Conservation (phyloP, 92 coral and sea anemone species). For the Anthopleura xanthogrammica region DNA sequence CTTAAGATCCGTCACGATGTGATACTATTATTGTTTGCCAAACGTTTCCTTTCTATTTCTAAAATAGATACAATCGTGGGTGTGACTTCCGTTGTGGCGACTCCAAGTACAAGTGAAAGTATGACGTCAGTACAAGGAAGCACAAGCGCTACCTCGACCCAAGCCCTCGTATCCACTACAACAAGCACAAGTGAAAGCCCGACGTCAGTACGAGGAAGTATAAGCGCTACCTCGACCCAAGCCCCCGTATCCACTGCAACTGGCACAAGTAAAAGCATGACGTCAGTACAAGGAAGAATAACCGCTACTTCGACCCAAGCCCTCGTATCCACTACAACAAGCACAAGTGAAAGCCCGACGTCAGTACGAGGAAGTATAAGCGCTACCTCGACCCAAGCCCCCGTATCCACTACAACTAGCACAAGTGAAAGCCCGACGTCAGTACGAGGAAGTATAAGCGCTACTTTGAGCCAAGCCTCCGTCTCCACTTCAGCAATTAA, state of each 20-base stretch:
- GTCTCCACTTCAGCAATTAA: neutral
- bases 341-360: neutral
- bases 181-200: too few species aligned
- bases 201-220: neutral
- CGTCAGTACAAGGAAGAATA: too few species aligned
- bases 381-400: too few species aligned
- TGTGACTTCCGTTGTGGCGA: constrained; percentile 4
- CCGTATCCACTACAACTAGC: too few species aligned
- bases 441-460: neutral
- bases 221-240: neutral
- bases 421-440: neutral
- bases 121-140: neutral
- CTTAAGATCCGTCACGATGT: neutral
- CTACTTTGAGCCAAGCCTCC: neutral
- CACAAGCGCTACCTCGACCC: neutral
- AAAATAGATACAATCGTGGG: neutral
- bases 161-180: too few species aligned
- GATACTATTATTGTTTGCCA: neutral
- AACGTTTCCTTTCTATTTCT: neutral
- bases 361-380: neutral
- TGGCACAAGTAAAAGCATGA: too few species aligned
- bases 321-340: neutral
- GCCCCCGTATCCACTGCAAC: too few species aligned
- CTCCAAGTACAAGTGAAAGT: neutral
- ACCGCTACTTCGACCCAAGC: neutral